Conservation (phyloP, 2,797 vertebrate genomes). For the Eulemur rubriventer region DNA sequence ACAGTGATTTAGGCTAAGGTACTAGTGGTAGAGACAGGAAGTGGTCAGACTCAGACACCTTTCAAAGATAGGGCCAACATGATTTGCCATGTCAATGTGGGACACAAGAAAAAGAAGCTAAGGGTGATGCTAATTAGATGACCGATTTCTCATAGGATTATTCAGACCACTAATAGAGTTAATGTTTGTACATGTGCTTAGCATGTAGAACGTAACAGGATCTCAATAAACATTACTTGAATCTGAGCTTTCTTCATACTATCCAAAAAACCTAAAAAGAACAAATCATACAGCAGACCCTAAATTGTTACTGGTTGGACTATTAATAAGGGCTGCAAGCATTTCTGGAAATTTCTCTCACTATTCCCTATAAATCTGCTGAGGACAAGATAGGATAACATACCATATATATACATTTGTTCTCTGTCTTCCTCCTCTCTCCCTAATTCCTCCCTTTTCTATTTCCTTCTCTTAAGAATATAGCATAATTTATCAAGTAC, state of each 20-base stretch:
- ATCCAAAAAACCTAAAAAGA: background rate
- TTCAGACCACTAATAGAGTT: background rate
- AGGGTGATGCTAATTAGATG: background rate
- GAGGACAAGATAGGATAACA: background rate
- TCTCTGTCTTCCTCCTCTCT: background rate
- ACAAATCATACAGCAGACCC: background rate
- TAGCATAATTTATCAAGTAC: background rate
- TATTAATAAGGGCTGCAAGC: background rate
- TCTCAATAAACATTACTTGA: background rate
- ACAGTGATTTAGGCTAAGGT: background rate
- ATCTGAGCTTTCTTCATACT: background rate
- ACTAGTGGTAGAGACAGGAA: background rate
- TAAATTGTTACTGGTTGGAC: background rate
- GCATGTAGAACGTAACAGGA: background rate
- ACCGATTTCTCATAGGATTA: background rate
- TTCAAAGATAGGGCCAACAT: background rate
- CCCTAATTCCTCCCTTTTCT: background rate
- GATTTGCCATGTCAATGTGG: background rate
- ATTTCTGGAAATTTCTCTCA: conserved; percentile 31
- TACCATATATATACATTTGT: background rate
- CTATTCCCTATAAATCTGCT: background rate
- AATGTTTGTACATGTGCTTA: background rate
- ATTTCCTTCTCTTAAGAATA: background rate
- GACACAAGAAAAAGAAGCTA: background rate
- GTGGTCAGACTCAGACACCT: background rate